Evolutionary conservation across 2,797 vertebrate species (phyloP).

Genomic region (Sebastes aleutianus): DNA sequence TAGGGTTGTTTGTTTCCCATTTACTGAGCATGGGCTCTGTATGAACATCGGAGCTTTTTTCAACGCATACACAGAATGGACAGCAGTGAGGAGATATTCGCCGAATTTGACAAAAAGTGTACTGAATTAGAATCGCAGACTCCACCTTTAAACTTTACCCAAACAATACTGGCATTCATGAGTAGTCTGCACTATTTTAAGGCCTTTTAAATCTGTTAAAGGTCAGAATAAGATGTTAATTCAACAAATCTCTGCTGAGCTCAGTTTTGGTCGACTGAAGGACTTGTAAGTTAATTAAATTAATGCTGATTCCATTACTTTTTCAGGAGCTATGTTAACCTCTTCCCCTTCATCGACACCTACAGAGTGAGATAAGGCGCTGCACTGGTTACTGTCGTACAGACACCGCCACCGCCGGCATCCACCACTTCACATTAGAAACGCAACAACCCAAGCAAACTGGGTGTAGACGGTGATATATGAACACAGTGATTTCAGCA

Average conservation of each 20-base stretch:
- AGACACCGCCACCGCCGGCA: constrained; percentile 30
- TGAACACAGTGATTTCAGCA: neutral
- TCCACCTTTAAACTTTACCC: neutral
- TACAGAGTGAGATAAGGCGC: constrained; percentile 46
- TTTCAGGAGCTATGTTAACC: neutral
- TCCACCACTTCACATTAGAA: constrained; percentile 27
- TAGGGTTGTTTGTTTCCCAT: neutral
- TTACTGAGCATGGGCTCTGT: neutral
- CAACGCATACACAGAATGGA: neutral
- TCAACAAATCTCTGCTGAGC: constrained; percentile 11
- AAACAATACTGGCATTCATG: constrained; percentile 5
- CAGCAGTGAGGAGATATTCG: neutral
- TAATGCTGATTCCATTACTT: neutral
- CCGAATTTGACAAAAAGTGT: neutral
- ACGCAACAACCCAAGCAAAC: neutral
- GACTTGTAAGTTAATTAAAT: neutral
- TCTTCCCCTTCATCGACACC: neutral
- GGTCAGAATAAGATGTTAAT: neutral
- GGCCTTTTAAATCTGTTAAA: constrained; percentile 5
- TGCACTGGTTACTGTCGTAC: constrained; percentile 40
- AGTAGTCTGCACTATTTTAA: neutral
- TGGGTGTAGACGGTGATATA: neutral
- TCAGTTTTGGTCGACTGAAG: neutral
- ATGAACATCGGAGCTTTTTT: neutral
- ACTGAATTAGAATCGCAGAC: neutral